Percentiles rank a stretch among this genome's conserved stretches.
Conservation (phyloP, 2,888 invertebrate species). For the Lissocephala sabroskyi region DNA sequence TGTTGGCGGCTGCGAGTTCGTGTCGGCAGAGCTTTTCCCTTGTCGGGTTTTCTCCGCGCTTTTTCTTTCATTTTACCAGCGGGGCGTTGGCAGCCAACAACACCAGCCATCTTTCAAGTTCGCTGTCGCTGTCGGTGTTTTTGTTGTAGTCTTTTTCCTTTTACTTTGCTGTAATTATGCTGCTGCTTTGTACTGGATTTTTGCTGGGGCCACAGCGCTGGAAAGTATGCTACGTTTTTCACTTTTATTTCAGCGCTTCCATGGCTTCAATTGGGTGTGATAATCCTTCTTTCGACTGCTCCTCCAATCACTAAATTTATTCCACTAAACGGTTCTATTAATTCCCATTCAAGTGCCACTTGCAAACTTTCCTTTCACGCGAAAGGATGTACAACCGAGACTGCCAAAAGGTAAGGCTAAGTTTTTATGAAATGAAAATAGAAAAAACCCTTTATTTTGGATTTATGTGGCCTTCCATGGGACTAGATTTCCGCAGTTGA, state of each 20-base stretch:
- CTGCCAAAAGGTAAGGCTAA: too few species aligned
- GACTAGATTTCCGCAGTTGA: not conserved
- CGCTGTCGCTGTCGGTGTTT: conserved; percentile 9
- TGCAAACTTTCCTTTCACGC: too few species aligned
- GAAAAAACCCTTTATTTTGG: too few species aligned
- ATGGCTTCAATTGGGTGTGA: too few species aligned
- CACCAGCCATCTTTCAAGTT: conserved; percentile 16
- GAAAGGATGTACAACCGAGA: too few species aligned
- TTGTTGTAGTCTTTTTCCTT: conserved; percentile 16
- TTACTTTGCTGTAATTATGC: conserved; percentile 4
- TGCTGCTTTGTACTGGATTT: not conserved
- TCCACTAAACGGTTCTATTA: too few species aligned
- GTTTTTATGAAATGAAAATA: too few species aligned
- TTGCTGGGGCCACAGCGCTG: not conserved
- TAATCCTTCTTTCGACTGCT: not conserved
- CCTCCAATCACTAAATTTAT: not conserved
- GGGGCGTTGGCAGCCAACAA: conserved; percentile 1
- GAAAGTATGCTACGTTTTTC: conserved; percentile 20
- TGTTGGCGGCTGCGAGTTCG: not conserved
- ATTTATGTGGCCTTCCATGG: not conserved
- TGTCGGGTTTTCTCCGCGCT: conserved; percentile 17
- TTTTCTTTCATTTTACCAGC: conserved; percentile 38
- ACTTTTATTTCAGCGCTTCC: not conserved
- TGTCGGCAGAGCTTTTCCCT: conserved; percentile 1
- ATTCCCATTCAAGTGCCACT: too few species aligned